These are phyloP conservation scores for Proteles cristata DNA, from an alignment of 2,113 vertebrate genomes.

Conservation along the genomic window DNA sequence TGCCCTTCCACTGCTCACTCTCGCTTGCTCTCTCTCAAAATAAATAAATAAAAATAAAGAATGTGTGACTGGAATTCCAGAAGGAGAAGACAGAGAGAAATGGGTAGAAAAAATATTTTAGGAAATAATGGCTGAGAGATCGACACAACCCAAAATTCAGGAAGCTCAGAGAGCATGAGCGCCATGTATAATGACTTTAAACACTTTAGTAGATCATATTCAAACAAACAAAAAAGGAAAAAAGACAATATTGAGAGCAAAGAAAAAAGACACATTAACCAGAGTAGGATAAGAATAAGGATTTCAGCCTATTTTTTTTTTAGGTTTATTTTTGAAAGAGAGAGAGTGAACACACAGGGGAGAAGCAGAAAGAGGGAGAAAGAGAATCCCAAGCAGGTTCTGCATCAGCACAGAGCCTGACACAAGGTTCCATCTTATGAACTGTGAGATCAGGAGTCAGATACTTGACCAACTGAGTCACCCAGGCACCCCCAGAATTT, in stretches of 20 bases:
- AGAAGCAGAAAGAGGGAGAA: too few relatives aligned
- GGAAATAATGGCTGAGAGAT: not conserved
- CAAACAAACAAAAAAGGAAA: not conserved
- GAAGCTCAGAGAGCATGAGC: not conserved
- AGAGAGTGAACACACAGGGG: too few relatives aligned
- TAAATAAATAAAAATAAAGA: not conserved
- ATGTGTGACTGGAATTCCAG: not conserved
- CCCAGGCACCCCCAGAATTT: not conserved
- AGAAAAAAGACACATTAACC: not conserved
- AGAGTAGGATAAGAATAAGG: not conserved
- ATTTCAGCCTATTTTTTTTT: not conserved
- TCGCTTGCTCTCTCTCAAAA: not conserved
- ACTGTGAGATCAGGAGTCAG: too few relatives aligned
- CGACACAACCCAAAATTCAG: not conserved
- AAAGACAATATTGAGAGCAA: not conserved
- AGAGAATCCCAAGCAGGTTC: too few relatives aligned
- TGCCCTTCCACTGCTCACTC: not conserved
- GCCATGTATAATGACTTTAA: not conserved
- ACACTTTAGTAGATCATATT: not conserved
- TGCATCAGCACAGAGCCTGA: too few relatives aligned
- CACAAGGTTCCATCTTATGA: too few relatives aligned
- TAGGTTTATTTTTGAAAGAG: too few relatives aligned
- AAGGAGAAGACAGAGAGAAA: not conserved
- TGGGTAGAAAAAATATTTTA: not conserved
- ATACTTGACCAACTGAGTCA: too few relatives aligned